These are phyloP conservation scores for Isoperla grammatica DNA, from an alignment of 2,888 invertebrate genomes.

Conservation along the genomic window DNA sequence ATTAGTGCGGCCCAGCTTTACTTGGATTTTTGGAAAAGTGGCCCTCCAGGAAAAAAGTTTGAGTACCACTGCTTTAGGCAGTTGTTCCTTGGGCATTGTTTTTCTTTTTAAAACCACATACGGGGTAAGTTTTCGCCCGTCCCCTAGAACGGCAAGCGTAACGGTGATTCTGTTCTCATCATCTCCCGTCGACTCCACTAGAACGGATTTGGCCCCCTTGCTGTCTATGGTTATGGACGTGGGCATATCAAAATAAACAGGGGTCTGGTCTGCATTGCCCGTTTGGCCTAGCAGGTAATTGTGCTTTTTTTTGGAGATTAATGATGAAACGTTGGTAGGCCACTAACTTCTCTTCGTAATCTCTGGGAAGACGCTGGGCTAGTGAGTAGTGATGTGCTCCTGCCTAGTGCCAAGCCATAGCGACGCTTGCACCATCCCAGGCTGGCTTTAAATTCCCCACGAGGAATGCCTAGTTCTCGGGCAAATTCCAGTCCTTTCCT, in stretches of 20 bases:
- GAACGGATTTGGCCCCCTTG: neutral
- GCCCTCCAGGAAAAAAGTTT: too few relatives aligned
- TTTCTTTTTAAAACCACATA: conserved; percentile 4
- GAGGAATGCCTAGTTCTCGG: neutral
- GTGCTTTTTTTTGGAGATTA: neutral
- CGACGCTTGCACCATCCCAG: neutral
- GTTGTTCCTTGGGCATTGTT: neutral
- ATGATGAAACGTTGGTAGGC: conserved; percentile 17
- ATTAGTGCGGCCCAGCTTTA: too few relatives aligned
- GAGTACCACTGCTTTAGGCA: too few relatives aligned
- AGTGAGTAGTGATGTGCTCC: conserved; percentile 16
- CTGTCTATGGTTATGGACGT: neutral
- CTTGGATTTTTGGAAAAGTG: too few relatives aligned
- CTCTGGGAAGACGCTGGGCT: conserved; percentile 15
- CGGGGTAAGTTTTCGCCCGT: conserved; percentile 10
- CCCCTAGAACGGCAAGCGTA: neutral
- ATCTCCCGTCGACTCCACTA: conserved; percentile 7
- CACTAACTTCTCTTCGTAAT: conserved; percentile 21
- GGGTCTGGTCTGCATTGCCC: conserved; percentile 21
- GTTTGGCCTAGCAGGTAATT: conserved; percentile 13
- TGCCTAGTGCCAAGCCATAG: neutral
- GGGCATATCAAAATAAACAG: conserved; percentile 17
- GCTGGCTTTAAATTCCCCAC: conserved; percentile 1
- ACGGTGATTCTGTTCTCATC: conserved; percentile 18
- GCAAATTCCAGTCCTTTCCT: too few relatives aligned